Evolutionary conservation across 2,797 vertebrate species (phyloP), one percentile per base, ranked within the genome.

Genomic region (Crax fasciolata): DNA sequence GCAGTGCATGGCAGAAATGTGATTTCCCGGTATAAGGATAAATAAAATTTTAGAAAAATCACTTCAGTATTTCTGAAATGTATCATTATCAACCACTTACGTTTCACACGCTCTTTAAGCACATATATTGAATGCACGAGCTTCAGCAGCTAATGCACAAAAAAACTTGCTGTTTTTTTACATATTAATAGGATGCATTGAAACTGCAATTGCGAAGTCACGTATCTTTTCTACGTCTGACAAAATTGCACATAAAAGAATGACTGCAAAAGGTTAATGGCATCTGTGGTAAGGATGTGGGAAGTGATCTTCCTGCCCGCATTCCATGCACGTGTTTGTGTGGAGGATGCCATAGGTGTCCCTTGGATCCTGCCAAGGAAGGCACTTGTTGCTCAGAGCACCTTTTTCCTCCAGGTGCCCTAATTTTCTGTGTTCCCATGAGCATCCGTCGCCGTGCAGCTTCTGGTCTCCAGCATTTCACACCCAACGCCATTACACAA

Each of bases 251-350:
- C 84, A 75, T 44, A 30, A 68, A 89, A 51, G 84, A 62, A 38
- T 11, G 75, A 17, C 88, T 72, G 86, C 28, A 65, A 75, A 72
- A 72, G 79, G 85, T 84, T 63, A 83, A 87, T 49, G 75, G 43
- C 55, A 58, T 71, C 65, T 21, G 59, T 41, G 75, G 39, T 14
- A 65, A 54, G 73, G 77, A 54, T 21, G 27, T 30, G 82, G 58
- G 4, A 32, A 79, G 84, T 2, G 24, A 38, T 52, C 19, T 74
- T 78, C 75, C 51, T 43, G 19, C 68, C 38, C 6, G 0, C 2
- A 44, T 48, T 76, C 75, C 89, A 13, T 13, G 58, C 81, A 76
- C 25, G 32, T 48, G 51, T 71, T 82, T 81, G 59, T 28, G 2
- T 10, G 49, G 54, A 46, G 38, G 27, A 8, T 25, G 70, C 82